Conservation (phyloP, 2,797 vertebrate species). For the Danio aesculapii region DNA sequence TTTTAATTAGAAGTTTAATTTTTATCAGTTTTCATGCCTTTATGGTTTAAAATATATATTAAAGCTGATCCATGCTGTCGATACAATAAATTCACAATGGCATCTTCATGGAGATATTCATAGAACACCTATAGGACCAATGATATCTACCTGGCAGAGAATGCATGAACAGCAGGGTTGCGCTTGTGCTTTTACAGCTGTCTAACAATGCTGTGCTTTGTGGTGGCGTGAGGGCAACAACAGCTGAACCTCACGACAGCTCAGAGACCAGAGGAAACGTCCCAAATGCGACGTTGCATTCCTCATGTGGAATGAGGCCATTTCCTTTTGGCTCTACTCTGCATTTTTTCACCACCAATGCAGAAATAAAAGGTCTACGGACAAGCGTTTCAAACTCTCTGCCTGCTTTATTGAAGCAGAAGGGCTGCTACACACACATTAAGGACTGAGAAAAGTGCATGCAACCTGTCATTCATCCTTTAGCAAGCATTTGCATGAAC, state of each 20-base stretch:
- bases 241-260: slow-evolving; percentile 42
- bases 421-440: slow-evolving; percentile 62
- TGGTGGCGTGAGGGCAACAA: slow-evolving; percentile 34
- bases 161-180: neutral
- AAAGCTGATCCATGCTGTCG: too few species aligned
- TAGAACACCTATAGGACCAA: neutral
- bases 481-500: slow-evolving; percentile 41
- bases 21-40: neutral
- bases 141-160: neutral
- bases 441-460: slow-evolving; percentile 56
- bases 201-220: slow-evolving; percentile 49
- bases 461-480: slow-evolving; percentile 36
- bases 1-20: too few species aligned
- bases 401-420: too few species aligned
- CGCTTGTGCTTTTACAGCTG: slow-evolving; percentile 24
- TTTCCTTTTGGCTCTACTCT: slow-evolving; percentile 74
- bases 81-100: neutral
- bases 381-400: slow-evolving; percentile 47
- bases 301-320: slow-evolving; percentile 77
- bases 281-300: slow-evolving; percentile 70
- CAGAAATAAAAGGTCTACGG: slow-evolving; percentile 40
- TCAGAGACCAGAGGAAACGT: slow-evolving; percentile 64
- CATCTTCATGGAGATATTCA: neutral
- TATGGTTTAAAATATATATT: neutral
- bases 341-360: slow-evolving; percentile 70